Evolutionary conservation across 2,888 invertebrate genomes (phyloP), one percentile per base, ranked within the genome.

Genomic region (Pyrgus malvae): DNA sequence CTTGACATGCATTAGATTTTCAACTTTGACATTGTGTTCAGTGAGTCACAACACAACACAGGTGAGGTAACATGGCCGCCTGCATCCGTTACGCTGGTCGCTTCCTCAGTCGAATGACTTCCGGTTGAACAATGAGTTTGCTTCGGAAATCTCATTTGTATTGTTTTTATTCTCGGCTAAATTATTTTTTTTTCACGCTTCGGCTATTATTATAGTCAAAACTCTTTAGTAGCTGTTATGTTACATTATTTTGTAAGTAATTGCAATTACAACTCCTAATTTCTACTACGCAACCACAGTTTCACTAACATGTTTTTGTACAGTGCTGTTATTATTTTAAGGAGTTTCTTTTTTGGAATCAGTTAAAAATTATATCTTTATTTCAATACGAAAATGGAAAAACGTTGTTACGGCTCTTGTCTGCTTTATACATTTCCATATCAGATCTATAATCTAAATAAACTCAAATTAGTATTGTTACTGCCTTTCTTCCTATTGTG

Each of bases 31-130:
- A 57, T 58, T 55, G 53, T 56, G 55, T 49, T 44, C 44, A 48
- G 55, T 56, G 57, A 62, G 55, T 55, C 51, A 51, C 14, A 14
- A 23, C 25, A 25, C 42, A 19, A 37, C 35, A 62, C 45, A 61
- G 74, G 78, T 82, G 78, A 79, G 77, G 74, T 78, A 78, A 81
- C 64, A 74, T 78, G 35, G 17, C 65, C 49, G 63, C 54, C 56
- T 60, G 63, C 69, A 72, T 76, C 72, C 71, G 80, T 66, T 72
- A 66, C 69, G 68, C 65, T 65, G 61, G 62, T 59, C 67, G 69
- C 73, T 86, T 88, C 85, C 85, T 78, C 74, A 64, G 74, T 68
- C 61, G 66, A 77, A 83, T 82, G 70, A 66, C 71, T 83, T 86
- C 86, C 85, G 78, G 71, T 59, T 27, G 57, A 66, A 74, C 68